Evolutionary conservation across 2,113 vertebrate species (phyloP).

Genomic region (Sporophila hypoxantha): DNA sequence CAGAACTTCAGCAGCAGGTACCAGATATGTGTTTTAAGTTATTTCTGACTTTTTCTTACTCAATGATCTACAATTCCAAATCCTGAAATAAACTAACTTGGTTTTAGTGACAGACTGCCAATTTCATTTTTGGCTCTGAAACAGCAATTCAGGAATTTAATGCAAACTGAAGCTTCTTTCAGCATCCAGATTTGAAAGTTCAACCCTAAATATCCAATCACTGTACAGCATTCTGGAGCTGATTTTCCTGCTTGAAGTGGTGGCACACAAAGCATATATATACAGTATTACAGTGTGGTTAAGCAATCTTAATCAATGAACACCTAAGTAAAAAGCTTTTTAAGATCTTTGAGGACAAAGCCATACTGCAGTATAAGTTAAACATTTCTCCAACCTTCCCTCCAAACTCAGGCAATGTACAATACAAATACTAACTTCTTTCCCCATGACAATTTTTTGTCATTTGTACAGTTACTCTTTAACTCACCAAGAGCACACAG

Average conservation of each 20-base stretch:
- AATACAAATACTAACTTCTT: not conserved
- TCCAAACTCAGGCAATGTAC: not conserved
- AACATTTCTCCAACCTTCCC: not conserved
- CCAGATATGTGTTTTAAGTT: not conserved
- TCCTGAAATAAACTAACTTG: not conserved
- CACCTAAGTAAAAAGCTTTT: not conserved
- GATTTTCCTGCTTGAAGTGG: not conserved
- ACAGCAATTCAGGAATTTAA: not conserved
- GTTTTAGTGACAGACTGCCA: not conserved
- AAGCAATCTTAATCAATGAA: not conserved
- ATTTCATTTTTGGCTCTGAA: not conserved
- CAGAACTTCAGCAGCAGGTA: not conserved
- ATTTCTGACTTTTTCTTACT: not conserved
- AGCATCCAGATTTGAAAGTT: not conserved
- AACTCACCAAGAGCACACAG: accelerated
- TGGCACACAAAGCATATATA: not conserved
- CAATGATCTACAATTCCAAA: not conserved
- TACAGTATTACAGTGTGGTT: not conserved
- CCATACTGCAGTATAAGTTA: not conserved
- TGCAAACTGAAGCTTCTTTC: not conserved
- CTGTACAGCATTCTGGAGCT: not conserved
- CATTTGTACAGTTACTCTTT: not conserved
- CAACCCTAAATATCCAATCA: not conserved
- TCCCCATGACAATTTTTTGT: not conserved
- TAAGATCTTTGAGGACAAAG: not conserved